Evolutionary conservation across 2,888 invertebrate genomes (phyloP).

Genomic region (Netelia fuscicornis): DNA sequence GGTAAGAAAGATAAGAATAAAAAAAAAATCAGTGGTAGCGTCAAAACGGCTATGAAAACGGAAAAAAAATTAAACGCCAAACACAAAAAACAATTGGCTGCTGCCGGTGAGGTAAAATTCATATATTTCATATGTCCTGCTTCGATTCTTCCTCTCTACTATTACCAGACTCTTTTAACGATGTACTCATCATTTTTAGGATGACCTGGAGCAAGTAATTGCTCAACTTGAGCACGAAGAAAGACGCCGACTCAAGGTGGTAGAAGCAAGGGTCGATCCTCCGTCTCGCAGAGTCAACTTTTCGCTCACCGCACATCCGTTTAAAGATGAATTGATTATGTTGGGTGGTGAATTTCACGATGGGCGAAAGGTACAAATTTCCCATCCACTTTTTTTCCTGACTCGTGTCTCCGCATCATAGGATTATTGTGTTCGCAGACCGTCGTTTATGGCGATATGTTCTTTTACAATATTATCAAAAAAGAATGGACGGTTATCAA

Average conservation of each 20-base stretch:
- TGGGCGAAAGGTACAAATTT: conserved; percentile 90
- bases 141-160: conserved; percentile 7
- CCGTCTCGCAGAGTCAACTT: conserved; percentile 93
- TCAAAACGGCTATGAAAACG: conserved; percentile 95
- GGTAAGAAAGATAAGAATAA: conserved; percentile 95
- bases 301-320: conserved; percentile 92
- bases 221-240: conserved; percentile 93
- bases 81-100: conserved; percentile 93
- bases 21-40: conserved; percentile 95
- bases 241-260: conserved; percentile 88
- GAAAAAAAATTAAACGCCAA: conserved; percentile 94
- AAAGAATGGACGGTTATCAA: conserved; percentile 91
- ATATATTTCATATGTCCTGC: not conserved
- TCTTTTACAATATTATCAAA: conserved; percentile 91
- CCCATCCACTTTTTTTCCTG: not conserved
- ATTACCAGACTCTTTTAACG: conserved; percentile 7
- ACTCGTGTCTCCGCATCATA: too few species aligned
- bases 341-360: conserved; percentile 97
- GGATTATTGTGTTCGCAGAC: conserved; percentile 86
- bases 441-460: conserved; percentile 94
- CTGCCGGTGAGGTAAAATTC: conserved; percentile 92
- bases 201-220: conserved; percentile 93
- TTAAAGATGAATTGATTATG: conserved; percentile 94
- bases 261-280: conserved; percentile 88
- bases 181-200: conserved; percentile 85